These are phyloP conservation scores for Lepilemur septentrionalis DNA, from an alignment of 2,797 vertebrate genomes.

Conservation along the genomic window DNA sequence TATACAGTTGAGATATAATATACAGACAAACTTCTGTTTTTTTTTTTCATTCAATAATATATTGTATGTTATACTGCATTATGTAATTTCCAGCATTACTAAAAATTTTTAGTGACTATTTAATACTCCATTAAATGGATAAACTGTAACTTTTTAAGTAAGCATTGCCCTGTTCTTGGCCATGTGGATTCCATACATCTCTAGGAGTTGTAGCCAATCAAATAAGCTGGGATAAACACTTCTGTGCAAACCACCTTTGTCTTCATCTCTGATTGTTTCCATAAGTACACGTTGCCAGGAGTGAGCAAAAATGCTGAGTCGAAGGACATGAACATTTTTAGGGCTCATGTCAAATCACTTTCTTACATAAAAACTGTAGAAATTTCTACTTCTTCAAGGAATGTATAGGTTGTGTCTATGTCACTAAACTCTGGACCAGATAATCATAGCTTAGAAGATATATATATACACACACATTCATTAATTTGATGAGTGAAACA, in stretches of 20 bases:
- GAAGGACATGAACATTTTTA: neutral
- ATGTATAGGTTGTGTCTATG: neutral
- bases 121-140: neutral
- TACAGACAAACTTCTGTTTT: neutral
- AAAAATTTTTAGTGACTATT: neutral
- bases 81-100: neutral
- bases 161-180: neutral
- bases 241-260: neutral
- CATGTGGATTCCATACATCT: neutral
- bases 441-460: neutral
- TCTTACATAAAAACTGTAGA: neutral
- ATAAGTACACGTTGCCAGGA: neutral
- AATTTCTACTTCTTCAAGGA: neutral
- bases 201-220: neutral
- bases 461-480: neutral
- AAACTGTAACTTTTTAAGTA: neutral
- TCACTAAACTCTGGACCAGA: neutral
- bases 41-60: neutral
- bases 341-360: neutral
- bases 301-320: neutral
- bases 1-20: neutral
- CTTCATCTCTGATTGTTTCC: neutral
- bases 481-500: neutral
- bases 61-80: neutral
- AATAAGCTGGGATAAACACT: neutral